phyloP scores from a whole-genome alignment of 2,797 vertebrate genomes.

The Pachyuromys duprasi region DNA sequence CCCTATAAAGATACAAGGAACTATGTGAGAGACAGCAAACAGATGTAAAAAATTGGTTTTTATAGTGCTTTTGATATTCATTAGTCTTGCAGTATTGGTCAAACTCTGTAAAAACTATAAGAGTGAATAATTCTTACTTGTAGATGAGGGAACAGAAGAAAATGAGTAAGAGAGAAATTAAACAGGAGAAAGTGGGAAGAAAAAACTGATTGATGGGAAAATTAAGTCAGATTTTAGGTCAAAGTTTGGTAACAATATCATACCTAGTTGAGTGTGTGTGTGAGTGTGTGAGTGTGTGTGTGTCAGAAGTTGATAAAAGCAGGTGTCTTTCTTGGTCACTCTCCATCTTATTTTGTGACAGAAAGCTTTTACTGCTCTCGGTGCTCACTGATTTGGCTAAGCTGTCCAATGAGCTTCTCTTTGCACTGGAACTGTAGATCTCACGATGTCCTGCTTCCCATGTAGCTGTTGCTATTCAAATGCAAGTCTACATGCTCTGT shows the following conservation, averaged over 20 bases:
- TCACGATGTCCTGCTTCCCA: background rate
- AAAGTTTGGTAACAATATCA: background rate
- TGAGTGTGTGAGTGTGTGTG: background rate
- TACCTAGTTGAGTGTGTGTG: background rate
- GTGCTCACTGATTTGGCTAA: background rate
- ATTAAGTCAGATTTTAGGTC: background rate
- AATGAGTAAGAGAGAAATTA: background rate
- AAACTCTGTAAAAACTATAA: background rate
- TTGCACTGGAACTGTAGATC: background rate
- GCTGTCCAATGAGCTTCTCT: background rate
- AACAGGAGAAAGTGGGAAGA: background rate
- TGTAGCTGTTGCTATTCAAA: background rate
- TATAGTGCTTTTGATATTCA: background rate
- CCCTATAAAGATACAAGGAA: background rate
- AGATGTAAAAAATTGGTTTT: slow-evolving; percentile 12
- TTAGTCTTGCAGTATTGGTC: background rate
- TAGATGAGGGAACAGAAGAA: background rate
- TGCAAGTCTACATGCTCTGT: background rate
- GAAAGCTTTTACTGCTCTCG: background rate
- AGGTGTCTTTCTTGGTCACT: background rate
- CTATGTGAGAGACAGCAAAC: background rate
- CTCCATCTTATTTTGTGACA: background rate
- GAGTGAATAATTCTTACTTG: background rate
- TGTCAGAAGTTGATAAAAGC: background rate
- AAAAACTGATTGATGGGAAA: background rate